phyloP scores from a whole-genome alignment of 2,888 invertebrate species.

The Rotaria macrura region DNA sequence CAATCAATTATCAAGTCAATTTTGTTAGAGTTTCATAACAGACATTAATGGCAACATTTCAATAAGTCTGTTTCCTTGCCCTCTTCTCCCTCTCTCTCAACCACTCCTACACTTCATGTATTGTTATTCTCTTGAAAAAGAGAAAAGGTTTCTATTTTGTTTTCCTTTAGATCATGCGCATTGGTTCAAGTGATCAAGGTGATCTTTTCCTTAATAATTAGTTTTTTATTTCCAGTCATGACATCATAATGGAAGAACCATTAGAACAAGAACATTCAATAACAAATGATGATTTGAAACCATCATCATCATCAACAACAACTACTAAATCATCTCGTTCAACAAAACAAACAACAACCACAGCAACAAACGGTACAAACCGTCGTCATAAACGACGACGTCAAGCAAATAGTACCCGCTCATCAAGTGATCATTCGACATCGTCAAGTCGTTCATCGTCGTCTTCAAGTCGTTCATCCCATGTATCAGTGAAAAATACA shows the following conservation, averaged over 20 bases:
- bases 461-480: background rate
- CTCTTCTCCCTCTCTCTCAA: background rate
- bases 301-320: background rate
- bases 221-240: background rate
- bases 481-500: background rate
- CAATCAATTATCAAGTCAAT: background rate
- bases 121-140: background rate
- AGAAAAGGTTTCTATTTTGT: background rate
- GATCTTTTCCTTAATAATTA: background rate
- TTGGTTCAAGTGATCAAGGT: background rate
- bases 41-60: background rate
- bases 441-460: background rate
- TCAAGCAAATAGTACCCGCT: background rate
- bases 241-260: conserved; percentile 4
- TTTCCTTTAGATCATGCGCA: background rate
- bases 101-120: background rate
- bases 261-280: background rate
- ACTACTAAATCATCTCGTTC: background rate
- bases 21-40: background rate
- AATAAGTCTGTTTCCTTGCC: conserved; percentile 7
- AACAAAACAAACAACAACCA: background rate
- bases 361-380: background rate
- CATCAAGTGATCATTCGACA: background rate
- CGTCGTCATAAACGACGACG: background rate
- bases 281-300: background rate